Conservation (phyloP, 2,888 invertebrate species). For the Leuctra nigra region DNA sequence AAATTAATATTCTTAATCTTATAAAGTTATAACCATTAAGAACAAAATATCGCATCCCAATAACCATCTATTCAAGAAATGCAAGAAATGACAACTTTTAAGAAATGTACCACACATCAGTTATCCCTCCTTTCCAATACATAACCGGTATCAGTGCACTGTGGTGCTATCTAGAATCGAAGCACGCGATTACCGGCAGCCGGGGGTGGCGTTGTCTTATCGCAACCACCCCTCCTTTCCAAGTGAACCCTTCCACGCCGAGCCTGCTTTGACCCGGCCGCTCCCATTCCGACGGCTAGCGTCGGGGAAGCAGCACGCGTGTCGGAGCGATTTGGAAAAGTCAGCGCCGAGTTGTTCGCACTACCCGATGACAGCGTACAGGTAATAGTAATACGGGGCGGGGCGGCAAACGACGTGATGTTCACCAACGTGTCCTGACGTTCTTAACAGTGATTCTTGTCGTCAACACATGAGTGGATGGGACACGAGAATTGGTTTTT, state of each 20-base stretch:
- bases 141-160: neutral
- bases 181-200: neutral
- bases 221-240: conserved; percentile 3
- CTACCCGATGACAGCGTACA: too few relatives aligned
- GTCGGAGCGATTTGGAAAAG: conserved; percentile 6
- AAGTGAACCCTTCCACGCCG: conserved; percentile 16
- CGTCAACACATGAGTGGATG: conserved; percentile 1
- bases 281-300: conserved; percentile 27
- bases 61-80: too few relatives aligned
- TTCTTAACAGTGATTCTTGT: neutral
- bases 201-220: conserved; percentile 3
- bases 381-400: conserved; percentile 27
- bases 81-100: too few relatives aligned
- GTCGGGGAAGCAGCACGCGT: conserved; percentile 24
- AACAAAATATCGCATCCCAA: too few relatives aligned
- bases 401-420: conserved; percentile 22
- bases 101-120: too few relatives aligned
- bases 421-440: conserved; percentile 26
- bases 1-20: too few relatives aligned
- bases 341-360: neutral
- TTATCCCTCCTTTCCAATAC: neutral
- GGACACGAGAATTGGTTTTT: neutral
- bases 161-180: neutral
- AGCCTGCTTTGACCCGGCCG: conserved; percentile 27
- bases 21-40: too few relatives aligned